Base-by-base conservation (phyloP, 30 jellyfish, hydroid and myxozoan species). In the Turritopsis dohrnii region DNA sequence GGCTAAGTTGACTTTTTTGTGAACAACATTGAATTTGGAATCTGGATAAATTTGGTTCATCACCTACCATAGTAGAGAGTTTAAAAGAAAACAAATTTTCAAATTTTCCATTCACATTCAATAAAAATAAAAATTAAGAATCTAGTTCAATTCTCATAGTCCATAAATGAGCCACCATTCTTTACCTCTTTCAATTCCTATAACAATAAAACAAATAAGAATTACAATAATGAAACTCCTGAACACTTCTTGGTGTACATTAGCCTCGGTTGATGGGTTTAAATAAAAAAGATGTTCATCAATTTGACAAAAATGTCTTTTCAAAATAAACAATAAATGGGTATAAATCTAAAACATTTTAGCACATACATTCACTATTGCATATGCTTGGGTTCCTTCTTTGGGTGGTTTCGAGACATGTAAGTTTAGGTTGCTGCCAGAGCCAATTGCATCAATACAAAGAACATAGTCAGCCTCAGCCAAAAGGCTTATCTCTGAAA, bases 351-450 rank as follows among this genome's bases (percentile, higher is more conserved):
- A n/a, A n/a, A n/a, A n/a, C n/a, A n/a, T n/a, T n/a, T n/a, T n/a
- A n/a, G n/a, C n/a, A n/a, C 77, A 7, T 74, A 85, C 97, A 84
- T 90, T 85, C n/a, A 80, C 66, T 19, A 92, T 52, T 23, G 75
- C 66, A 85, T 65, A 82, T 8, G 90, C 94, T 13, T 83, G 85
- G 24, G 96, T 71, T 25, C 98, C 98, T 76, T 92, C 98, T 77
- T 88, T 92, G 0, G 98, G 98, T 28, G 98, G 98, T 71, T 88
- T 92, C 19, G 98, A 92, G 18, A 92, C 98, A 76, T 92, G 98
- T n/a, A 92, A 28, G 71, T 92, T 84, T 29, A 92, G 85, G 60
- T 72, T 75, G 52, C 60, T 81, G 28, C 96, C 98, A 65, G 77
- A 52, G 16, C 98, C 98, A 80, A 92, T 73, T 7, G 96, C 84